phyloP scores from a whole-genome alignment of 2,113 vertebrate genomes.

The Propithecus coquereli region DNA sequence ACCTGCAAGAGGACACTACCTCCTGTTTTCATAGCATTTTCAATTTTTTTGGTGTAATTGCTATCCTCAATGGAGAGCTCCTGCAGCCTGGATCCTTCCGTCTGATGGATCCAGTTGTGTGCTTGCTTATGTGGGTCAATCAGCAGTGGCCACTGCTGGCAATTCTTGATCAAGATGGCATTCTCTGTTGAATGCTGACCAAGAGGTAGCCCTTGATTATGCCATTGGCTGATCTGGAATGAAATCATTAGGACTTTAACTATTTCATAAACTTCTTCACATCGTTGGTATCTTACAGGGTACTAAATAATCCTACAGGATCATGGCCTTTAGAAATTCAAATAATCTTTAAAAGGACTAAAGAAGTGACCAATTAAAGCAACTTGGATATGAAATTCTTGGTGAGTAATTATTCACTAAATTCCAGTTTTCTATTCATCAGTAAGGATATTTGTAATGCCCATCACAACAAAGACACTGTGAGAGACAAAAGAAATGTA shows the following conservation, averaged over 20 bases:
- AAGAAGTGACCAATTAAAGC: not conserved
- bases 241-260: not conserved
- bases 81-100: constrained; percentile 71
- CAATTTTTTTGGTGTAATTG: constrained; percentile 64
- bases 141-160: constrained; percentile 78
- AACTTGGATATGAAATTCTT: not conserved
- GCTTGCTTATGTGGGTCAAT: constrained; percentile 81
- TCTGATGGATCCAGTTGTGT: constrained; percentile 72
- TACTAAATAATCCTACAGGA: not conserved
- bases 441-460: not conserved
- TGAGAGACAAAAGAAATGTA: not conserved
- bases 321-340: not conserved
- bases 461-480: not conserved
- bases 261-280: not conserved
- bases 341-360: not conserved
- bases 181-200: constrained; percentile 78
- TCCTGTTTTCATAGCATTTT: constrained; percentile 72
- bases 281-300: no score
- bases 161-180: constrained; percentile 75
- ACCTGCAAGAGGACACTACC: constrained; percentile 77
- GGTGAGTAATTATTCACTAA: not conserved
- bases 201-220: constrained; percentile 77
- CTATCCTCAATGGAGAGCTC: constrained; percentile 64
- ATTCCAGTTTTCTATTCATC: not conserved
- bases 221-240: constrained; percentile 75